Evolutionary conservation across 2,888 invertebrate species (phyloP).

Genomic region (Watsonalla cultraria): DNA sequence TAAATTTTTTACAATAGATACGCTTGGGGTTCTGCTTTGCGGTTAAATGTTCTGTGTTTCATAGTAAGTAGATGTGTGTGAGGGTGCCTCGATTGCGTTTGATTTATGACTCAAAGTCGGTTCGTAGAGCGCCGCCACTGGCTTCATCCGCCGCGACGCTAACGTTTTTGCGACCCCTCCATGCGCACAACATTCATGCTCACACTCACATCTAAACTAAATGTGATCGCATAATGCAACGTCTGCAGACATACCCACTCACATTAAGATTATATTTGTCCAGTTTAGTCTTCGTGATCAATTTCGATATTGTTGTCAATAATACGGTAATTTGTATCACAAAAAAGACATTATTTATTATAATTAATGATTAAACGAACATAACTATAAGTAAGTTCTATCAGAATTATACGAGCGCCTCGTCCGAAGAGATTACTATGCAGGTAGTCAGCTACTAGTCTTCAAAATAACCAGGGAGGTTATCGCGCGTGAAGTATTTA

Average conservation of each 20-base stretch:
- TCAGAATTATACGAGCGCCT: no score
- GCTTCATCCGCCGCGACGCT: slow-evolving; percentile 47
- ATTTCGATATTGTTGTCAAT: no score
- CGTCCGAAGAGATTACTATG: no score
- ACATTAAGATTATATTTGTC: neutral
- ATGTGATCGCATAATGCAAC: slow-evolving; percentile 30
- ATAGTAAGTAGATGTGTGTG: slow-evolving; percentile 53
- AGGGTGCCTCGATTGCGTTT: slow-evolving; percentile 65
- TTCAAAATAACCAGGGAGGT: no score
- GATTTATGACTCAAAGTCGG: slow-evolving; percentile 69
- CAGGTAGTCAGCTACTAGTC: no score
- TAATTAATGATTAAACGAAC: no score
- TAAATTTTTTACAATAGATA: neutral
- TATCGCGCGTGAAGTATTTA: no score
- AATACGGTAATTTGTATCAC: no score
- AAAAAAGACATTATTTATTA: no score
- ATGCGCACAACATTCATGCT: slow-evolving; percentile 37
- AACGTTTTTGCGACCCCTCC: slow-evolving; percentile 58
- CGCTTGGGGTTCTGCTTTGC: slow-evolving; percentile 38
- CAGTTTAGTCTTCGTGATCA: no score
- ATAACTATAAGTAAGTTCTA: no score
- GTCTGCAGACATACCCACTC: neutral
- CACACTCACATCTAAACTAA: slow-evolving; percentile 23
- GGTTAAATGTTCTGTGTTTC: slow-evolving; percentile 43
- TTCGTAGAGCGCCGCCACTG: slow-evolving; percentile 39